These are phyloP conservation scores for Stenurella melanura DNA, from an alignment of 2,888 invertebrate genomes.

Conservation along the genomic window DNA sequence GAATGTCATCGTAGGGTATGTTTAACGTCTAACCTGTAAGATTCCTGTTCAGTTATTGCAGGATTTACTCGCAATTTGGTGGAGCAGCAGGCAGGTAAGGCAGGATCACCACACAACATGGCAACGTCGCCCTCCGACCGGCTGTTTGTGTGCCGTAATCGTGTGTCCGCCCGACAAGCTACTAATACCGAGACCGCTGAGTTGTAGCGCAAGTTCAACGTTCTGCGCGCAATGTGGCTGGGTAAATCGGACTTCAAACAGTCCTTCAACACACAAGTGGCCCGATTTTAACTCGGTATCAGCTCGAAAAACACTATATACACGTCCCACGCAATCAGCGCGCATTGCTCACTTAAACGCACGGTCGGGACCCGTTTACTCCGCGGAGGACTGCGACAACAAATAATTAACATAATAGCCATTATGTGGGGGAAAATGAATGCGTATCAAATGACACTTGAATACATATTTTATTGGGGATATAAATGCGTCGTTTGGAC, in stretches of 20 bases:
- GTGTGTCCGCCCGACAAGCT: slow-evolving; percentile 34
- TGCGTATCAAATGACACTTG: slow-evolving; percentile 35
- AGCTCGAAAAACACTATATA: slow-evolving; percentile 35
- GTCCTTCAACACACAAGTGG: slow-evolving; percentile 62
- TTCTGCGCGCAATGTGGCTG: slow-evolving; percentile 68
- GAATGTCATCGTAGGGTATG: background rate
- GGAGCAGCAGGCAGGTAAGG: background rate
- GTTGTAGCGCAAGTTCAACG: slow-evolving; percentile 65
- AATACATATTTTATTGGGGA: slow-evolving; percentile 21
- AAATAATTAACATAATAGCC: slow-evolving; percentile 54
- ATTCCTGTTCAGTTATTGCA: background rate
- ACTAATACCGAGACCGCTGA: slow-evolving; percentile 40
- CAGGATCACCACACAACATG: background rate
- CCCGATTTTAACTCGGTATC: slow-evolving; percentile 62
- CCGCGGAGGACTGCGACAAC: slow-evolving; percentile 49
- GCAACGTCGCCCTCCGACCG: slow-evolving; percentile 50
- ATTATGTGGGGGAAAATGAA: slow-evolving; percentile 40
- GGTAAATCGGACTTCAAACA: slow-evolving; percentile 64
- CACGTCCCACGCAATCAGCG: slow-evolving; percentile 57
- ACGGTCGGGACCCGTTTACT: slow-evolving; percentile 28
- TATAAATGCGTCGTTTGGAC: background rate
- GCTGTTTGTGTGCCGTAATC: slow-evolving; percentile 60
- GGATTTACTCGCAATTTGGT: background rate
- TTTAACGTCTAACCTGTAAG: background rate
- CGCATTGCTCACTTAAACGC: slow-evolving; percentile 53